A percentile compares a stretch with the other conserved stretches of the same genome.
Evolutionary conservation across 2,888 invertebrate genomes (phyloP).

Genomic region (Sphaeridia pumilis): DNA sequence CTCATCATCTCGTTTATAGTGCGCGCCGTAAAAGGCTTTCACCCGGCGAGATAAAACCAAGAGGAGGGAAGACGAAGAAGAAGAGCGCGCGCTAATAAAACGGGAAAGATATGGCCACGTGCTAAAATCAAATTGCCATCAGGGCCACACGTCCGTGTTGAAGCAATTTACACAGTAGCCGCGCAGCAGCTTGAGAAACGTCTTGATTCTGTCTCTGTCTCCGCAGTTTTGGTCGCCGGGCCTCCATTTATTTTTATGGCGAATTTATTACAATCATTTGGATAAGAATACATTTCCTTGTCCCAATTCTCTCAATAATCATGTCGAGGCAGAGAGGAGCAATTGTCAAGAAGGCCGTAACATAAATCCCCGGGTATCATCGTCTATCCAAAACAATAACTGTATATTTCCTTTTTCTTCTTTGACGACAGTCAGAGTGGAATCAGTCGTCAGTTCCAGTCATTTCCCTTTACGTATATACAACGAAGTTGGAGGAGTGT

Average conservation of each 20-base stretch:
- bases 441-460: no score
- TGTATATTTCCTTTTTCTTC: no score
- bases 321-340: neutral
- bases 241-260: slow-evolving; percentile 16
- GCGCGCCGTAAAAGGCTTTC: no score
- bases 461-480: no score
- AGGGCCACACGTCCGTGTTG: neutral
- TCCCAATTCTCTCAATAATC: neutral
- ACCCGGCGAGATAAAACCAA: neutral
- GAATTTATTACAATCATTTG: slow-evolving; percentile 25
- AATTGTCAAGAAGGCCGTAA: neutral
- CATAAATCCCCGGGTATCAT: neutral
- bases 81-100: slow-evolving; percentile 15
- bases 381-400: slow-evolving; percentile 2
- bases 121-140: slow-evolving; percentile 24
- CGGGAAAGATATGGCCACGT: slow-evolving; percentile 18
- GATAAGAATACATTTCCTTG: slow-evolving; percentile 16
- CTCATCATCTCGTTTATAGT: no score
- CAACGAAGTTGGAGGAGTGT: no score
- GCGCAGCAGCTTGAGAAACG: no score
- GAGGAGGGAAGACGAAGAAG: neutral
- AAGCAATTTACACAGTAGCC: no score
- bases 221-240: neutral
- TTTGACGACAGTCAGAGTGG: no score
- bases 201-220: neutral